These are phyloP conservation scores for Nematostella vectensis DNA, from an alignment of 92 coral and sea anemone species.

Conservation along the genomic window DNA sequence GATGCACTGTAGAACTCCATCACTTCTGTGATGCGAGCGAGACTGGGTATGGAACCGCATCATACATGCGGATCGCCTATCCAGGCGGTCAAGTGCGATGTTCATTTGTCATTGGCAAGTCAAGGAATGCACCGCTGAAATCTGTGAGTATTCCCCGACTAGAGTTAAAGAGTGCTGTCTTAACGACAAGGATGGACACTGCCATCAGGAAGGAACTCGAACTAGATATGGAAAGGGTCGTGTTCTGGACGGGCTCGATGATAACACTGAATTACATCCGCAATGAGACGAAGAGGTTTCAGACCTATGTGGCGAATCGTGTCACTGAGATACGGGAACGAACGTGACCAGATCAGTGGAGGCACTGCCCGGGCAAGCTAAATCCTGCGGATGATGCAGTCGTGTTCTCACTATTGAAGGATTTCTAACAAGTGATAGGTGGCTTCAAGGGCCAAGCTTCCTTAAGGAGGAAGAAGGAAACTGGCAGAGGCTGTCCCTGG, in stretches of 20 bases:
- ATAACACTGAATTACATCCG: slow-evolving; percentile 40
- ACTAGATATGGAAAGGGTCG: slow-evolving; percentile 19
- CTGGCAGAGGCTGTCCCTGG: slow-evolving; percentile 32
- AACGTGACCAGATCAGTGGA: slow-evolving; percentile 40
- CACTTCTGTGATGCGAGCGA: slow-evolving; percentile 47
- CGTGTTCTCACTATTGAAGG: slow-evolving; percentile 37
- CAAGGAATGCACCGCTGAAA: slow-evolving; percentile 47
- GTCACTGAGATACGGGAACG: slow-evolving; percentile 44
- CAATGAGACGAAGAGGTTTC: slow-evolving; percentile 47
- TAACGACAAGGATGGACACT: slow-evolving; percentile 30
- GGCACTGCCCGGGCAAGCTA: slow-evolving; percentile 48
- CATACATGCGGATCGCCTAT: slow-evolving; percentile 36
- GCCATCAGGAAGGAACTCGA: slow-evolving; percentile 37
- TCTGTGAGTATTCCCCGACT: slow-evolving; percentile 44
- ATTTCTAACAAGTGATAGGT: slow-evolving; percentile 35
- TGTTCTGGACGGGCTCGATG: slow-evolving; percentile 49
- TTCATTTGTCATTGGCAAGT: slow-evolving; percentile 51
- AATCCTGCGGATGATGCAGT: slow-evolving; percentile 62
- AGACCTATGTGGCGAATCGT: slow-evolving; percentile 55
- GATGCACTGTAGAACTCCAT: slow-evolving; percentile 26
- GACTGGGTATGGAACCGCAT: slow-evolving; percentile 37
- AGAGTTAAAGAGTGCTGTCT: slow-evolving; percentile 58
- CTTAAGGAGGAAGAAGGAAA: slow-evolving; percentile 19
- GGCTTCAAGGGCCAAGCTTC: slow-evolving; percentile 50
- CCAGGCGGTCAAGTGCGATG: slow-evolving; percentile 33